phyloP scores from a whole-genome alignment of 2,888 invertebrate genomes.

The Apotomis capreana region DNA sequence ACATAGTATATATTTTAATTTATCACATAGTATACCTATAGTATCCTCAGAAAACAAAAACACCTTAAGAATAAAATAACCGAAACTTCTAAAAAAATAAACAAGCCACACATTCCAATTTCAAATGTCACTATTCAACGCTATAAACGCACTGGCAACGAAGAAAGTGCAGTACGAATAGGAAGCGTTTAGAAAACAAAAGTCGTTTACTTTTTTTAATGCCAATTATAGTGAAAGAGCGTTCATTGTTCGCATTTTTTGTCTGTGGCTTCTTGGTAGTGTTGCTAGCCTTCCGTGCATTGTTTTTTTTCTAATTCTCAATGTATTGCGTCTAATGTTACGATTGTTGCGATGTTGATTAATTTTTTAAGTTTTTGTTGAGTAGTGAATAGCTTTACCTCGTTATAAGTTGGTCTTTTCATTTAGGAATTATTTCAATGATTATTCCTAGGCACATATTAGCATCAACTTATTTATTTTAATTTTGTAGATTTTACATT shows the following conservation, averaged over 20 bases:
- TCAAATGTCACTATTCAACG: constrained; percentile 6
- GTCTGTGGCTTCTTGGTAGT: constrained; percentile 53
- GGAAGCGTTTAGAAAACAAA: constrained; percentile 77
- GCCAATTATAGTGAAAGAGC: constrained; percentile 75
- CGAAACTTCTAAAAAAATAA: background rate
- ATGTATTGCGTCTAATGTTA: constrained; percentile 39
- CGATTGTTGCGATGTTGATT: constrained; percentile 38
- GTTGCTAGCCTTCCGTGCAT: constrained; percentile 70
- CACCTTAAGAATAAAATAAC: background rate
- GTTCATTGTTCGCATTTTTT: constrained; percentile 68
- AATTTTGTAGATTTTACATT: too few species aligned
- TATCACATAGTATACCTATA: too few species aligned
- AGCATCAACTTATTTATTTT: too few species aligned
- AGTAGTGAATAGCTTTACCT: constrained; percentile 4
- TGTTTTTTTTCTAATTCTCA: constrained; percentile 51
- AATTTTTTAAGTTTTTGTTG: constrained; percentile 31
- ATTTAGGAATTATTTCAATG: background rate
- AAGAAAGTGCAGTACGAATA: constrained; percentile 70
- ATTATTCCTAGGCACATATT: too few species aligned
- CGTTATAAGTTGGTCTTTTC: constrained; percentile 10
- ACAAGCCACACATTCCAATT: background rate
- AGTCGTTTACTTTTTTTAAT: constrained; percentile 62
- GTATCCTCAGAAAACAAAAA: background rate
- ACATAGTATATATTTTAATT: too few species aligned
- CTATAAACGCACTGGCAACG: constrained; percentile 43